Conservation (phyloP, 1,140 invertebrate genomes). For the Caligus rogercresseyi region DNA sequence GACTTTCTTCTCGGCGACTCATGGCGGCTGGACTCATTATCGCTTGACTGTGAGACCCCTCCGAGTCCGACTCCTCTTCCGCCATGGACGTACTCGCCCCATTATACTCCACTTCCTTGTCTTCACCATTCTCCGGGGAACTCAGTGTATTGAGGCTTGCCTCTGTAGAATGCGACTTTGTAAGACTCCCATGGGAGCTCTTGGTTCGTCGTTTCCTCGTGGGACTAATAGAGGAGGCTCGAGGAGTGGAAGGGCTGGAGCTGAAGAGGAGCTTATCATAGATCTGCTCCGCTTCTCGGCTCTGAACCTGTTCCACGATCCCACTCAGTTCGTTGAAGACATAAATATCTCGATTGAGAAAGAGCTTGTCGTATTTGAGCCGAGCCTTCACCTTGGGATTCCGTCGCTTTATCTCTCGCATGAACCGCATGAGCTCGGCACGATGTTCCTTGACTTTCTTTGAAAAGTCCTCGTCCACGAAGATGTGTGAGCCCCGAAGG, state of each 20-base stretch:
- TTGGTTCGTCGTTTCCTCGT: background rate
- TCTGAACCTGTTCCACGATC: constrained; percentile 4
- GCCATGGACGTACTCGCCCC: background rate
- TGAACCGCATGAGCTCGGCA: constrained; percentile 16
- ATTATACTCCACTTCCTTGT: background rate
- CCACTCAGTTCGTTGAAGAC: constrained; percentile 15
- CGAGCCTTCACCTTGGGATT: constrained; percentile 3
- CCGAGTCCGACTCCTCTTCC: background rate
- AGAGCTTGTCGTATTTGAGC: constrained; percentile 18
- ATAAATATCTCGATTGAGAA: constrained; percentile 15
- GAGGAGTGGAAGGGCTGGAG: background rate
- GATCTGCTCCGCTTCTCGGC: background rate
- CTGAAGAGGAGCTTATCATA: background rate
- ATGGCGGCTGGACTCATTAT: background rate
- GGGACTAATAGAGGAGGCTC: background rate
- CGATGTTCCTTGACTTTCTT: constrained; percentile 17
- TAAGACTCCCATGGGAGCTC: background rate
- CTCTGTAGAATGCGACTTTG: constrained; percentile 18
- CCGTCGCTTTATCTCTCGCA: background rate
- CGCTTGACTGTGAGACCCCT: background rate
- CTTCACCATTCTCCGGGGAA: background rate
- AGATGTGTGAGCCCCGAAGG: constrained; percentile 14
- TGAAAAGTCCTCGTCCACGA: constrained; percentile 18
- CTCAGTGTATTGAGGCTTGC: background rate
- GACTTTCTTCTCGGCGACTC: background rate